Conservation (phyloP, 2,113 vertebrate genomes). For the Neodontobutis hainanensis region DNA sequence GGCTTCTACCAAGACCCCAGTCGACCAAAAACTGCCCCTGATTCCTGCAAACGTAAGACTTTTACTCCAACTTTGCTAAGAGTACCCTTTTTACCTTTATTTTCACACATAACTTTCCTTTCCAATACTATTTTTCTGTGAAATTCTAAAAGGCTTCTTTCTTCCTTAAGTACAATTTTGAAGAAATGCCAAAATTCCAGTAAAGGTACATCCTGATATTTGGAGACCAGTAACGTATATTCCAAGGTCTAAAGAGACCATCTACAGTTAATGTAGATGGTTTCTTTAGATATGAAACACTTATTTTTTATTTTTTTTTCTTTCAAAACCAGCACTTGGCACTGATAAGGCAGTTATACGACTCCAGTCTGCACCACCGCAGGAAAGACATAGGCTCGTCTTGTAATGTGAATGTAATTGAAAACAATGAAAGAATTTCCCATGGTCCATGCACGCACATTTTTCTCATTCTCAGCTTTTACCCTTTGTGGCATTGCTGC, state of each 20-base stretch:
- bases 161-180: conserved; percentile 14
- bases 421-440: conserved; percentile 66
- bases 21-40: conserved; percentile 81
- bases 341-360: conserved; percentile 22
- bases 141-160: neutral
- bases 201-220: conserved; percentile 35
- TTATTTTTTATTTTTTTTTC: too few species aligned
- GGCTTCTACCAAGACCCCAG: conserved; percentile 90
- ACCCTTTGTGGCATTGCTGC: conserved; percentile 17
- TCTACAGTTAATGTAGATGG: conserved; percentile 36
- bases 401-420: conserved; percentile 60
- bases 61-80: neutral
- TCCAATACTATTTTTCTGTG: too few species aligned
- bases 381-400: conserved; percentile 30
- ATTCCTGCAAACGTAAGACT: conserved; percentile 89
- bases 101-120: neutral
- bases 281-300: conserved; percentile 36
- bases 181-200: conserved; percentile 32
- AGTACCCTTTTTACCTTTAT: neutral
- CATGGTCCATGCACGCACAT: conserved; percentile 43
- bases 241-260: conserved; percentile 31
- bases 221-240: conserved; percentile 23
- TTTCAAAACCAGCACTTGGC: conserved; percentile 15
- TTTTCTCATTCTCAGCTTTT: conserved; percentile 53
- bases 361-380: conserved; percentile 10